Percentiles rank a stretch among this genome's conserved stretches.
These are phyloP conservation scores for Drepanosiphum platanoidis DNA, from an alignment of 2,888 invertebrate species.

Conservation along the genomic window DNA sequence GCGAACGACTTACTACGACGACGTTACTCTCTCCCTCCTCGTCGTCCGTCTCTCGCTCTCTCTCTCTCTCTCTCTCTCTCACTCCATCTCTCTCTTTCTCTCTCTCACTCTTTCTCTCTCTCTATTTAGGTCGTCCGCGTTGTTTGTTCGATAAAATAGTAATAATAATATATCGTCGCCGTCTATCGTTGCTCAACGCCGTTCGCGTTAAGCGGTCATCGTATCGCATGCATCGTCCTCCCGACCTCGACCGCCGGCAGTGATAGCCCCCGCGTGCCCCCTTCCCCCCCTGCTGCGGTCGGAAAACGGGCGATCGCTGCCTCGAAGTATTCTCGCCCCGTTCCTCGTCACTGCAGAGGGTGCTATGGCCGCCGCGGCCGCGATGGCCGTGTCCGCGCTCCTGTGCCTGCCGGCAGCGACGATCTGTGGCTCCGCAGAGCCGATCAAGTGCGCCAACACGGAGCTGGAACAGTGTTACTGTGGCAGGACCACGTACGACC, in stretches of 20 bases:
- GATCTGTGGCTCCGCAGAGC: neutral
- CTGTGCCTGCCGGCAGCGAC: slow-evolving; percentile 5
- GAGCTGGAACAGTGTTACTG: slow-evolving; percentile 69
- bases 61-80: too few relatives aligned
- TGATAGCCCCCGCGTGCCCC: neutral
- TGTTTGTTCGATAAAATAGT: slow-evolving; percentile 57
- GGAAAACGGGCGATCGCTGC: neutral
- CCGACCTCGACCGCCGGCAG: neutral
- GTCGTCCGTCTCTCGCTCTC: too few relatives aligned
- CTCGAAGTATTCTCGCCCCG: neutral
- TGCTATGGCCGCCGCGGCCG: neutral
- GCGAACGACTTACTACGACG: neutral
- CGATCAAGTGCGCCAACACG: neutral
- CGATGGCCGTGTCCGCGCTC: neutral
- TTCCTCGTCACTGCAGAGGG: neutral
- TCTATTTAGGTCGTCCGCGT: slow-evolving; percentile 51
- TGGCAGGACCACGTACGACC: slow-evolving; percentile 70
- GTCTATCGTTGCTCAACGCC: slow-evolving; percentile 14
- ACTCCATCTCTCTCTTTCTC: too few relatives aligned
- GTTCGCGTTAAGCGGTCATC: slow-evolving; percentile 36
- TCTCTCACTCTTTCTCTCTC: too few relatives aligned
- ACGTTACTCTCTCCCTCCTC: too few relatives aligned
- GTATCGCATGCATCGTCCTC: slow-evolving; percentile 33
- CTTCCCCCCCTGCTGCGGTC: neutral
- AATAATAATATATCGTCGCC: too few relatives aligned